phyloP scores from a whole-genome alignment of 2,888 invertebrate genomes.

The Tricholauxania praeusta region DNA sequence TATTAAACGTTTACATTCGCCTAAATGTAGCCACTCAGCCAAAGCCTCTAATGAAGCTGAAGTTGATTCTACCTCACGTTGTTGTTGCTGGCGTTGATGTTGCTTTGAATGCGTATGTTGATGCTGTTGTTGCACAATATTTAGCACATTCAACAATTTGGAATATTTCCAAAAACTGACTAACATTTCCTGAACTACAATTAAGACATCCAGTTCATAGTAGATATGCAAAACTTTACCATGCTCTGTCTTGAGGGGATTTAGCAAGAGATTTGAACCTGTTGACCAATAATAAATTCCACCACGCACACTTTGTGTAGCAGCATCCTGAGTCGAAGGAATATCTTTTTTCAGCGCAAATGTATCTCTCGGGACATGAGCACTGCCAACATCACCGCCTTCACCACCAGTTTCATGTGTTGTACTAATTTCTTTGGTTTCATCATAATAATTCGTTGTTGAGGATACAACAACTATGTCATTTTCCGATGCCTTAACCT shows the following conservation, averaged over 20 bases:
- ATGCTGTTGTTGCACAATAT: slow-evolving; percentile 32
- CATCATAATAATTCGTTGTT: slow-evolving; percentile 49
- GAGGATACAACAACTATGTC: slow-evolving; percentile 48
- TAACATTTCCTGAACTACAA: slow-evolving; percentile 61
- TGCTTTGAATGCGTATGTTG: slow-evolving; percentile 17
- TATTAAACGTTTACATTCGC: slow-evolving; percentile 57
- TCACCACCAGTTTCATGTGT: background rate
- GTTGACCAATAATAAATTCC: slow-evolving; percentile 52
- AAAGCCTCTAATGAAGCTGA: background rate
- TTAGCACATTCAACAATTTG: slow-evolving; percentile 58
- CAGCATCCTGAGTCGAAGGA: slow-evolving; percentile 45
- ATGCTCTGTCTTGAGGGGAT: slow-evolving; percentile 60
- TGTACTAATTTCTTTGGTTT: slow-evolving; percentile 29
- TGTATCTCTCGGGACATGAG: background rate
- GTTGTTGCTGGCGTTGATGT: slow-evolving; percentile 28
- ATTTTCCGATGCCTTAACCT: slow-evolving; percentile 33
- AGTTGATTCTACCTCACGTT: slow-evolving; percentile 30
- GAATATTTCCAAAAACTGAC: slow-evolving; percentile 65
- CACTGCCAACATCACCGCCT: background rate
- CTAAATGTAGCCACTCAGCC: slow-evolving; percentile 60
- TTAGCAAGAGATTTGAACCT: slow-evolving; percentile 50
- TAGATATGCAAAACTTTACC: slow-evolving; percentile 62
- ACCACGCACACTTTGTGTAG: slow-evolving; percentile 41
- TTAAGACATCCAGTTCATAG: slow-evolving; percentile 62
- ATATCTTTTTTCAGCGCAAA: background rate